Conservation (phyloP, 2,888 invertebrate species). For the Heliconius aoede region DNA sequence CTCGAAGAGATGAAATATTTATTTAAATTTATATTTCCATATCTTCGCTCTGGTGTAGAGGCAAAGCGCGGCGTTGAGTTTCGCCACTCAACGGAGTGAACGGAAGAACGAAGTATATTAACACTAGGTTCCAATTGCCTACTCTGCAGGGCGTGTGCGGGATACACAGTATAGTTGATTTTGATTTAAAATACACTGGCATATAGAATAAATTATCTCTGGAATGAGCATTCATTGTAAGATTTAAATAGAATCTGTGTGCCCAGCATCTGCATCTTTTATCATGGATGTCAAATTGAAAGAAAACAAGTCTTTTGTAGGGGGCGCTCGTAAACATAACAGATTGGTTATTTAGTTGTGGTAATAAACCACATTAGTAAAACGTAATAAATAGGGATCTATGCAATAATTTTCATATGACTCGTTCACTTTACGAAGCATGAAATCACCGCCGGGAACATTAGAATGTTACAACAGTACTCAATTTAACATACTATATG, state of each 20-base stretch:
- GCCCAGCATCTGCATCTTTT: conserved; percentile 16
- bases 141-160: no score
- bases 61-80: no score
- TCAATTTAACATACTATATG: conserved; percentile 1
- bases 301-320: conserved; percentile 26
- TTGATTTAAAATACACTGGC: conserved; percentile 9
- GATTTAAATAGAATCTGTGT: conserved; percentile 11
- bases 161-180: no score
- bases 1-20: no score
- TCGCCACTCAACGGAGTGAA: no score
- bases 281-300: conserved; percentile 23
- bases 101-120: no score
- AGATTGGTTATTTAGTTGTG: conserved; percentile 24
- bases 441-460: conserved; percentile 19
- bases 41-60: no score
- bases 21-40: no score
- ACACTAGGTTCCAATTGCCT: no score
- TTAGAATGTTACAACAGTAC: conserved; percentile 7
- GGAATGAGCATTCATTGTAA: conserved; percentile 11
- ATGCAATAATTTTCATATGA: conserved; percentile 27
- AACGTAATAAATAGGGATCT: conserved; percentile 24
- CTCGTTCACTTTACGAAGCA: conserved; percentile 16
- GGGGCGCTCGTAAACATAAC: conserved; percentile 22
- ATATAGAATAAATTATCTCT: conserved; percentile 1
- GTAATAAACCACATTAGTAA: conserved; percentile 30